phyloP scores from a whole-genome alignment of 2,797 vertebrate species.

The Telmatherina bonti region DNA sequence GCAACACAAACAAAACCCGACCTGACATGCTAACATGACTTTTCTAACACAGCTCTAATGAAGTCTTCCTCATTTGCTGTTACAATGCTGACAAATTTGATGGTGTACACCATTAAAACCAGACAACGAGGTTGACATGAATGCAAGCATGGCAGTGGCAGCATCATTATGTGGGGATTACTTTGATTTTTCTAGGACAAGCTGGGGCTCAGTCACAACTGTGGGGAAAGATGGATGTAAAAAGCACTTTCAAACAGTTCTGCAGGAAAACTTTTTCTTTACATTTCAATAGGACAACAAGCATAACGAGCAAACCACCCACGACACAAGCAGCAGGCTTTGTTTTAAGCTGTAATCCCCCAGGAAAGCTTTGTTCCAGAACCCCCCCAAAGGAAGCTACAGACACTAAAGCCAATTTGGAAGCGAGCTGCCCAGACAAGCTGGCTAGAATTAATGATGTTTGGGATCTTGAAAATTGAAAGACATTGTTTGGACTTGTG shows the following conservation, averaged over 20 bases:
- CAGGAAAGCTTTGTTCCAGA: not conserved
- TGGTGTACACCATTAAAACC: too few species aligned
- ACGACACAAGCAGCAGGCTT: not conserved
- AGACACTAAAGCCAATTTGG: not conserved
- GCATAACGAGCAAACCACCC: not conserved
- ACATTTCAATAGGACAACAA: slow-evolving; percentile 7
- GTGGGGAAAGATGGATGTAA: not conserved
- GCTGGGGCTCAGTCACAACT: not conserved
- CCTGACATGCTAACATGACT: too few species aligned
- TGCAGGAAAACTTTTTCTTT: not conserved
- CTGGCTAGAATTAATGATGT: slow-evolving; percentile 8
- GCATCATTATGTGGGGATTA: not conserved
- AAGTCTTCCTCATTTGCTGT: too few species aligned
- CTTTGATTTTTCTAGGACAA: not conserved
- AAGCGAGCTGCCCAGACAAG: not conserved
- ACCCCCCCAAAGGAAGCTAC: slow-evolving; percentile 4
- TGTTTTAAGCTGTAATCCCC: not conserved
- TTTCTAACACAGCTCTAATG: too few species aligned
- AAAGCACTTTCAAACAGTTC: not conserved
- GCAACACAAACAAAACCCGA: too few species aligned
- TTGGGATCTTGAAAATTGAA: not conserved
- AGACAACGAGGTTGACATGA: too few species aligned
- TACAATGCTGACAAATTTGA: too few species aligned
- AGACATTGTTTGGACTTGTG: slow-evolving; percentile 3
- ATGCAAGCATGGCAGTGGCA: not conserved